Evolutionary conservation across 2,797 vertebrate species (phyloP).

Genomic region (Crypturellus tataupa): DNA sequence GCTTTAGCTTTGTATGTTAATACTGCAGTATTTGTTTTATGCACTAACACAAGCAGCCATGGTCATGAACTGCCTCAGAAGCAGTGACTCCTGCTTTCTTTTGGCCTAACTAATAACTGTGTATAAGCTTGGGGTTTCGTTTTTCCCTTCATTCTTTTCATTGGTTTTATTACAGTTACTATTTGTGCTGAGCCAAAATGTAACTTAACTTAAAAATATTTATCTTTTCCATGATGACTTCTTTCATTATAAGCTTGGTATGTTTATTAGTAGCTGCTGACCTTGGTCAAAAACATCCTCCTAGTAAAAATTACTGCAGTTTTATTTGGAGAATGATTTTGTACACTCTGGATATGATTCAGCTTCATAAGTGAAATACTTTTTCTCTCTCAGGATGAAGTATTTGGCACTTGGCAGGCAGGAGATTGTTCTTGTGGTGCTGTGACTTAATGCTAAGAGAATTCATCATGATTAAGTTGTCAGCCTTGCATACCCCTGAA

Average conservation of each 20-base stretch:
- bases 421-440: background rate
- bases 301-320: background rate
- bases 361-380: background rate
- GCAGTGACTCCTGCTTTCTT: background rate
- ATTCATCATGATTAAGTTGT: background rate
- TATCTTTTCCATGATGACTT: background rate
- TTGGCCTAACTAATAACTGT: background rate
- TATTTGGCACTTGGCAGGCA: background rate
- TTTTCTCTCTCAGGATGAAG: no score
- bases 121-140: background rate
- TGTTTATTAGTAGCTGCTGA: background rate
- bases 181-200: background rate
- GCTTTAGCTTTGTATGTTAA: background rate
- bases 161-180: background rate
- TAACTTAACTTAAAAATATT: background rate
- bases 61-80: background rate
- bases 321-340: slow-evolving; percentile 33
- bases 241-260: background rate
- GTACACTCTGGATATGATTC: background rate
- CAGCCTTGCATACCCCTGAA: background rate
- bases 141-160: slow-evolving; percentile 1
- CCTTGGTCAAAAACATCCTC: background rate
- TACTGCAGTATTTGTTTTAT: background rate
- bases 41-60: background rate
- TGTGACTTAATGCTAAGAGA: background rate